Percentiles rank a stretch among this genome's conserved stretches.
Evolutionary conservation across 2,797 vertebrate genomes (phyloP).

Genomic region (Neosalanx taihuensis): DNA sequence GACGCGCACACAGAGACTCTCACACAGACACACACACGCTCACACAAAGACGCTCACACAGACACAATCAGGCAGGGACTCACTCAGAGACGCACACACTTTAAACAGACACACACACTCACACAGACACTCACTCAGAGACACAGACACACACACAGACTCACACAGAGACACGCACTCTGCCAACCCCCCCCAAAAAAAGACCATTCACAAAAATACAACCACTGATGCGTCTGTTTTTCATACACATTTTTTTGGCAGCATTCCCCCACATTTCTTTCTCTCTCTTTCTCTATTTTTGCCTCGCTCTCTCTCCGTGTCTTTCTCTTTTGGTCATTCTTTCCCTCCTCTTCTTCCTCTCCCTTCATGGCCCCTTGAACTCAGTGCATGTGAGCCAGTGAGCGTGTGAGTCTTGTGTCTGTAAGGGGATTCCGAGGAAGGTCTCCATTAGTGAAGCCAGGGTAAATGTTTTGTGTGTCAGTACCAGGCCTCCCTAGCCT

Average conservation of each 20-base stretch:
- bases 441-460: slow-evolving; percentile 39
- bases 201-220: not conserved
- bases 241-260: not conserved
- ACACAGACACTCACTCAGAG: not conserved
- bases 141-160: slow-evolving; percentile 13
- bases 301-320: not conserved
- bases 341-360: not conserved
- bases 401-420: slow-evolving; percentile 8
- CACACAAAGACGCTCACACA: too few species aligned
- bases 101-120: too few species aligned
- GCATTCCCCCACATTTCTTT: not conserved
- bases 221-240: not conserved
- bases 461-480: slow-evolving; percentile 51
- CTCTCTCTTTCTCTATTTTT: not conserved
- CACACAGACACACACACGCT: too few species aligned
- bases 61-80: too few species aligned
- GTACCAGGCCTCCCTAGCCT: slow-evolving; percentile 46
- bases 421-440: slow-evolving; percentile 45
- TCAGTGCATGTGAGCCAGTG: not conserved
- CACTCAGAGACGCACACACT: too few species aligned
- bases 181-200: not conserved
- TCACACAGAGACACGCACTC: not conserved
- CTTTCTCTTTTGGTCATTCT: not conserved
- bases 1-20: too few species aligned
- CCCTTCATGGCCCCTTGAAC: not conserved